Percentiles rank a stretch among this genome's conserved stretches.
These are phyloP conservation scores for Chaetophractus vellerosus DNA, from an alignment of 2,797 vertebrate species.

Conservation along the genomic window DNA sequence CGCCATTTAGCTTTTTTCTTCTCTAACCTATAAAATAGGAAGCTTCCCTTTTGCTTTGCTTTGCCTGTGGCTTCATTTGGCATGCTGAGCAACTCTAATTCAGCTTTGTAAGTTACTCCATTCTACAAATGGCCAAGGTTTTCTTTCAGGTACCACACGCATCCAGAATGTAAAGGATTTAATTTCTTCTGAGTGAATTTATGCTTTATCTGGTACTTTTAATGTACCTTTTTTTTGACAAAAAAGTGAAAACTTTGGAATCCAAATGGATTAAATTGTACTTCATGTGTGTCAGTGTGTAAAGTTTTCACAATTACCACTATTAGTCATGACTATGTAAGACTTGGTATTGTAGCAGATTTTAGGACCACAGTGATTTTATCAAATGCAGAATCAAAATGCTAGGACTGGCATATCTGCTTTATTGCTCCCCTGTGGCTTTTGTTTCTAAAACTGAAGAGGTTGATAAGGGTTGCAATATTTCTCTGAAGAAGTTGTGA, in stretches of 20 bases:
- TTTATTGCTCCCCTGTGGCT: constrained; percentile 41
- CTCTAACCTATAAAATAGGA: constrained; percentile 57
- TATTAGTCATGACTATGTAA: constrained; percentile 59
- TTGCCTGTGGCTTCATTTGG: constrained; percentile 70
- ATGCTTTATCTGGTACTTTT: constrained; percentile 45
- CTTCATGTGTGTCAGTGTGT: constrained; percentile 24
- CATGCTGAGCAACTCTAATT: constrained; percentile 69
- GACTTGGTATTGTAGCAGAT: neutral
- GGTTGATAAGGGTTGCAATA: neutral
- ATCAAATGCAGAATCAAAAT: constrained; percentile 61
- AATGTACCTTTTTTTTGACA: constrained; percentile 52
- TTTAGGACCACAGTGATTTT: constrained; percentile 64
- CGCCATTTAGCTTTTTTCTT: constrained; percentile 62
- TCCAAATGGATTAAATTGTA: constrained; percentile 65
- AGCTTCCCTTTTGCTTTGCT: constrained; percentile 45
- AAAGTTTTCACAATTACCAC: constrained; percentile 71
- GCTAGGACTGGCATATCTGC: neutral
- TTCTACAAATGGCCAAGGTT: constrained; percentile 43
- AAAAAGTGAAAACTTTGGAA: constrained; percentile 56
- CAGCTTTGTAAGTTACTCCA: constrained; percentile 46
- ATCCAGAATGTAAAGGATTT: constrained; percentile 60
- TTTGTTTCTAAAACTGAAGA: constrained; percentile 56
- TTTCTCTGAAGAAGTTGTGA: constrained; percentile 52
- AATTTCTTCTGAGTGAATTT: constrained; percentile 56
- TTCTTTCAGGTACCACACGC: constrained; percentile 53